Evolutionary conservation across 2,888 invertebrate genomes (phyloP), one percentile per base, ranked within the genome.

Genomic region (Patella ulyssiponensis): DNA sequence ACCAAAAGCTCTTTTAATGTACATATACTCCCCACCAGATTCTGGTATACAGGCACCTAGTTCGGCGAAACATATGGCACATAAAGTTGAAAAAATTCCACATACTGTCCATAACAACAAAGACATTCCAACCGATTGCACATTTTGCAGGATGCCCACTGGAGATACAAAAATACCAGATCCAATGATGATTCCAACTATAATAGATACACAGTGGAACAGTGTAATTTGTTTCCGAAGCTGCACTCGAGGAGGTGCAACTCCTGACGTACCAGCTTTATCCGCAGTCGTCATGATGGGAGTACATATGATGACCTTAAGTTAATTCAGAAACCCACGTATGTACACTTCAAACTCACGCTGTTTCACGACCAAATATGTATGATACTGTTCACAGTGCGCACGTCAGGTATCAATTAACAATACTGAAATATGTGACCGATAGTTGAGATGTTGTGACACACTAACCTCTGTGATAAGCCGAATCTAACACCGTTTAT

Each of bases 141-240:
- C 95, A 89, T 95, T 93, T 79, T 93, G 92, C 33, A 98, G 93
- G n/a, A 97, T 97, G 84, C 98, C 95, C 90, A 95, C 96, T 0
- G 98, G 98, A 52, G 97, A 96, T 70, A 98, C 96, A 92, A 98
- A 98, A 87, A 98, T 98, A 14, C 98, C 98, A 2, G 98, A 95
- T 1, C 98, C 98, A 75, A 98, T 95, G 84, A 98, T 97, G 82
- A 97, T 95, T 73, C 98, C 98, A 44, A 89, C 86, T 75, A 90
- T 90, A 54, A 90, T 88, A 69, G 86, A 84, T 9, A 88, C 87
- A 53, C 88, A 88, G 72, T 87, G 87, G 20, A 87, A 81, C 17
- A 90, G 78, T 58, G 80, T 85, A 27, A 90, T 86, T 78, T 87
- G 86, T 80, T 86, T 86, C 79, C 86, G 86, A 51, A 89, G 81